Conservation (phyloP, 2,113 vertebrate genomes). For the Garra rufa region DNA sequence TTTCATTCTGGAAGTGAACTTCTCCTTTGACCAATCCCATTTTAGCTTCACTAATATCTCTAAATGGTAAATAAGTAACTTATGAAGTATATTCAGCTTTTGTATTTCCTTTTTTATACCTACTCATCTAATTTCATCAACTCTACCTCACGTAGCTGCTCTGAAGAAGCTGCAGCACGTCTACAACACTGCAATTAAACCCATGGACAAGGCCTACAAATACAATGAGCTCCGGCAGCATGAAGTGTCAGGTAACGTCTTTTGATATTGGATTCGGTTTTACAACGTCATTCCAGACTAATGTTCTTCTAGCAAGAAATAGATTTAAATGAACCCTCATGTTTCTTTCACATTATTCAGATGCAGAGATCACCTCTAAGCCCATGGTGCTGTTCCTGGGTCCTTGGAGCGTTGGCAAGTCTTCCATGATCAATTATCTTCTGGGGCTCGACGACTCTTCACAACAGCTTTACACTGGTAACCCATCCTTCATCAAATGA, state of each 20-base stretch:
- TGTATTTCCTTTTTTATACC: not conserved
- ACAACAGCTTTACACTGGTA: conserved; percentile 98
- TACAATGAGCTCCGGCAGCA: conserved; percentile 97
- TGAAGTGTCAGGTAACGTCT: conserved; percentile 88
- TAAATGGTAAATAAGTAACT: not conserved
- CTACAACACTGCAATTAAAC: conserved; percentile 92
- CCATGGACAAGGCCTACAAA: conserved; percentile 91
- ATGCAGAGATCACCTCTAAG: conserved; percentile 98
- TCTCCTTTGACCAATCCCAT: not conserved
- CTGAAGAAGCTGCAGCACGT: conserved; percentile 90
- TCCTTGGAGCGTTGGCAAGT: conserved; percentile 98
- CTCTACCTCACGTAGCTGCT: conserved; percentile 71
- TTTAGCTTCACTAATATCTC: not conserved
- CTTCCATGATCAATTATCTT: conserved; percentile 99
- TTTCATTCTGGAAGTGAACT: too few species aligned
- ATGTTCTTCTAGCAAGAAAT: not conserved
- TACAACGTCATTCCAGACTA: not conserved
- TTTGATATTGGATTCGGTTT: not conserved
- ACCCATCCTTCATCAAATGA: not conserved
- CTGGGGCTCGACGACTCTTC: conserved; percentile 88
- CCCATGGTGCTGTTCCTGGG: conserved; percentile 98
- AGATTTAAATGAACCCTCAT: not conserved
- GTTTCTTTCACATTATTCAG: conserved; percentile 67
- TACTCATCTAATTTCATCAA: not conserved
- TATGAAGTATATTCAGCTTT: not conserved